Evolutionary conservation across 2,888 invertebrate species (phyloP), one percentile per base, ranked within the genome.

Genomic region (Mythimna pallens): DNA sequence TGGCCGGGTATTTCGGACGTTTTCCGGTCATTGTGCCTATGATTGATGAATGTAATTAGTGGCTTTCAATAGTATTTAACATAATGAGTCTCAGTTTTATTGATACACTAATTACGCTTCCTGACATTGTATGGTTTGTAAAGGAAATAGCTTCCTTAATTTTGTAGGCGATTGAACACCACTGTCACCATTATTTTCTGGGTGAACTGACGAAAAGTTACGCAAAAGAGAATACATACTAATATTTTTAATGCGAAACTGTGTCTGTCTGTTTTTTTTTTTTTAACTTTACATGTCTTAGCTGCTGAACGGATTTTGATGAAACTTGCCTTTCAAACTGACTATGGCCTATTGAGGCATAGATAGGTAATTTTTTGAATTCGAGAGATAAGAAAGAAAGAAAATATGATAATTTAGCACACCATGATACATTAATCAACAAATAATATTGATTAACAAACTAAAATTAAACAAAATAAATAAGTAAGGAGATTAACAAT

Each of bases 1-100:
- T 77, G 36, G 64, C 66, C 72, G 76, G 58, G 22, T 30, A 80
- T 80, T 86, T 59, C 10, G 68, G 67, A 70, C 43, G 22, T 72
- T 85, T 76, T 64, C 86, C 76, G 85, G 83, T 75, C 68, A 85
- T 84, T 82, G 78, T 86, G 66, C 57, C 65, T 54, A 77, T 86
- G 86, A 86, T 86, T 82, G 82, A 86, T 86, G 82, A 70, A 0
- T 6, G 78, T 81, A 81, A 86, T 86, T 86, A 86, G 66, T 65
- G n/a, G 66, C 30, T 40, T 70, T 76, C 73, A 78, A 78, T 82
- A 75, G 63, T 75, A 62, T 77, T 78, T 67, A 71, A 73, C 55
- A 65, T 81, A 76, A 86, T 83, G 75, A 77, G 54, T 52, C 50
- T 25, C 55, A 25, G 34, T 70, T 82, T 81, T 82, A 81, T 76